phyloP scores from a whole-genome alignment of 2,113 vertebrate species.

The Aleadryas rufinucha region DNA sequence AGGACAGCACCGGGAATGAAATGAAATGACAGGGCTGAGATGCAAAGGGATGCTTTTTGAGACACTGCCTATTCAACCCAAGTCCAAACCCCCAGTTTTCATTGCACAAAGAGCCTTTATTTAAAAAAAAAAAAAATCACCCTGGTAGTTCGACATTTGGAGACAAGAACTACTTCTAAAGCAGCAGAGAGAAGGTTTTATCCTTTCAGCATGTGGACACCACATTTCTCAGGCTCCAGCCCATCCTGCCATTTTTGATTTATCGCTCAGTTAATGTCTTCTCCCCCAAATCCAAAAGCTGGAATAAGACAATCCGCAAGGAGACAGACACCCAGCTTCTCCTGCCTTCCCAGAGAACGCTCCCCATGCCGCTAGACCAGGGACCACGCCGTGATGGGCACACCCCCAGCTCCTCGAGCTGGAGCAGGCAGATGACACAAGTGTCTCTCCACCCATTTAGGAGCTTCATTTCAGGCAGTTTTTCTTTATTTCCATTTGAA shows the following conservation, averaged over 20 bases:
- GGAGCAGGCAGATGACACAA: background rate
- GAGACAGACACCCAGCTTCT: background rate
- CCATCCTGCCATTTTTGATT: background rate
- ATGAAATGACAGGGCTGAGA: background rate
- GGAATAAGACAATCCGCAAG: background rate
- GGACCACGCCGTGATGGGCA: background rate
- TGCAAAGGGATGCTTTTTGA: background rate
- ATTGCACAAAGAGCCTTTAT: background rate
- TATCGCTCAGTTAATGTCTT: background rate
- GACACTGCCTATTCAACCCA: background rate
- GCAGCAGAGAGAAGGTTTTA: background rate
- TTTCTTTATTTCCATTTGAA: background rate
- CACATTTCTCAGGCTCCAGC: background rate
- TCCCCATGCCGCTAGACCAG: background rate
- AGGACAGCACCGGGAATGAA: background rate
- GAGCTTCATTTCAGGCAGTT: background rate
- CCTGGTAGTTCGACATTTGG: background rate
- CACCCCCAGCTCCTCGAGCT: background rate
- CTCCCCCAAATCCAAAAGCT: background rate
- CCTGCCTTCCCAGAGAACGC: background rate
- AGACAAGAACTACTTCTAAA: background rate
- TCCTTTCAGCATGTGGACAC: background rate
- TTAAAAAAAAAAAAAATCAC: background rate
- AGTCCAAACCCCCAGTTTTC: background rate
- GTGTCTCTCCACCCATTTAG: background rate